Base-by-base conservation (phyloP, 2,888 invertebrate species). In the Mamestra brassicae region DNA sequence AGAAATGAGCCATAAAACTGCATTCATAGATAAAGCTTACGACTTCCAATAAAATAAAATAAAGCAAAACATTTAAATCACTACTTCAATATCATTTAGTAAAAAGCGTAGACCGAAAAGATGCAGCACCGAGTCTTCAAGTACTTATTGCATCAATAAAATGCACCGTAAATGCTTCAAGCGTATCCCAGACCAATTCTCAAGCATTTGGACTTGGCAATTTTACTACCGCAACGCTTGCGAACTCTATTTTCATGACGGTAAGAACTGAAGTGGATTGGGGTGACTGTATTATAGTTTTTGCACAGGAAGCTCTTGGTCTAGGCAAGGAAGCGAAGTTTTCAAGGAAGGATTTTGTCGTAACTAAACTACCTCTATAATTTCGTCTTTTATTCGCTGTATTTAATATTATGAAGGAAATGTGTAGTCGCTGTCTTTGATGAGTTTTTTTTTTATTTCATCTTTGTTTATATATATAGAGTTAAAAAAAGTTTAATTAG, bases 141-240 rank as follows among this genome's bases (percentile, higher is more conserved):
- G 91, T 91, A 89, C 92, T 94, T 94, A 95, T 94, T 94, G 93
- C 94, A 91, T 93, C 94, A 91, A 94, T 95, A 94, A 94, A 95
- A 93, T 89, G 86, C 89, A 91, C 90, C 90, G 90, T 90, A 92
- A 94, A 92, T 92, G 91, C 91, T 91, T 88, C 76, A 87, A 90
- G 87, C 91, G 87, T 90, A 89, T 90, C 89, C 89, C 90, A 90
- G 89, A 90, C 88, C 89, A 86, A 92, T 90, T 90, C 89, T 87
- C 64, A 84, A 87, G 85, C 87, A 88, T 85, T 88, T 81, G 79
- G 61, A 81, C 80, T 83, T 54, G 36, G 58, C 86, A 78, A 83
- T 71, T 42, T 71, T 47, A 63, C 1, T 42, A n/a, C 15, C 67
- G 50, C 71, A 0, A 0, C 17, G 3, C 15, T 54, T n/a, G 1